phyloP scores from a whole-genome alignment of 2,888 invertebrate genomes.

The Lamellibrachia columna region DNA sequence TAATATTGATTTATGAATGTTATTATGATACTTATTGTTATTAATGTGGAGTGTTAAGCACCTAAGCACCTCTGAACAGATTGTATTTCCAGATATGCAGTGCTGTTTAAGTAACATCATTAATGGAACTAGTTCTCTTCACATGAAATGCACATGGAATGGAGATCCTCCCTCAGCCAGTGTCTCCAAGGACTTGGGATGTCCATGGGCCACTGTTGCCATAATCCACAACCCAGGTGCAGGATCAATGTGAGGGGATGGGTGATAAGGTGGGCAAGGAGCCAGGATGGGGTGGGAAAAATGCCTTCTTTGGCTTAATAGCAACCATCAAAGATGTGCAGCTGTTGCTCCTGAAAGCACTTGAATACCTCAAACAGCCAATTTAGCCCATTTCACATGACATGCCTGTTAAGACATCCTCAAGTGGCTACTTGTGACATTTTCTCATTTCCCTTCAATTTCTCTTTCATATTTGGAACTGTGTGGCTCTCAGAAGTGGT shows the following conservation, averaged over 20 bases:
- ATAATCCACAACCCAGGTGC: background rate
- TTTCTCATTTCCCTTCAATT: background rate
- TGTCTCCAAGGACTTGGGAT: background rate
- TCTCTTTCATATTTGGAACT: background rate
- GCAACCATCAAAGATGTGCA: background rate
- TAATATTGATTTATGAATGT: no score
- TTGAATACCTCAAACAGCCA: background rate
- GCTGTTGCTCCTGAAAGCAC: background rate
- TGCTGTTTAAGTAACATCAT: no score
- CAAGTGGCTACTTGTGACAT: background rate
- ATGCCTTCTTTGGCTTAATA: background rate
- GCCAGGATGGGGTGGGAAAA: conserved; percentile 16
- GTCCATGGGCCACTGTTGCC: background rate
- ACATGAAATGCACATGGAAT: background rate
- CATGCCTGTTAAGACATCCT: background rate
- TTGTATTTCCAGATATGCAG: no score
- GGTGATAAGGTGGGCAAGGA: background rate
- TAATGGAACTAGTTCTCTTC: no score
- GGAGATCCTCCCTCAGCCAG: background rate
- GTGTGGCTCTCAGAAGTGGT: background rate
- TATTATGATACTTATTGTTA: no score
- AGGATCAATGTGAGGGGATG: background rate
- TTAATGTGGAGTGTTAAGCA: no score
- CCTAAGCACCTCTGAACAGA: no score
- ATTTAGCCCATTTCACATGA: background rate